Evolutionary conservation across 2,888 invertebrate species (phyloP).

Genomic region (Morpho achilles): DNA sequence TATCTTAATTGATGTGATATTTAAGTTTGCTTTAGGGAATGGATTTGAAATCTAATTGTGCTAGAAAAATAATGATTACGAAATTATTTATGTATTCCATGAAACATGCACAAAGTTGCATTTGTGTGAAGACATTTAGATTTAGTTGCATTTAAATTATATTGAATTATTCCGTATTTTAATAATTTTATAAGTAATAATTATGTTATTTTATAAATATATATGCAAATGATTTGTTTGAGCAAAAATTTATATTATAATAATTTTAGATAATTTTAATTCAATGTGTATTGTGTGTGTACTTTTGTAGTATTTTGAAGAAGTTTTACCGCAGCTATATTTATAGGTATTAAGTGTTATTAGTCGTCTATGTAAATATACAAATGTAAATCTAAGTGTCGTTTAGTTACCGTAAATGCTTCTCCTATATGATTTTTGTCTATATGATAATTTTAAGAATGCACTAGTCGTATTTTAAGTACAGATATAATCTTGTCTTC

Average conservation of each 20-base stretch:
- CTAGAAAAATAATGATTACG: conserved; percentile 6
- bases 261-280: conserved; percentile 1
- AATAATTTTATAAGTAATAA: too few relatives aligned
- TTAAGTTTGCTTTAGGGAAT: conserved; percentile 16
- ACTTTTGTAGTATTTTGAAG: conserved; percentile 5
- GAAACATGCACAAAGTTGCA: conserved; percentile 25
- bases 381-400: too few relatives aligned
- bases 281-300: too few relatives aligned
- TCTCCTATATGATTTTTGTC: too few relatives aligned
- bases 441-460: conserved; percentile 10
- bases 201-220: too few relatives aligned
- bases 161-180: conserved; percentile 4
- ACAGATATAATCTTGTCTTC: conserved; percentile 30
- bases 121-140: conserved; percentile 10
- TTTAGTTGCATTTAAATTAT: conserved; percentile 26
- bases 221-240: not conserved
- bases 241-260: too few relatives aligned
- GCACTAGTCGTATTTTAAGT: conserved; percentile 49
- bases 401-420: too few relatives aligned
- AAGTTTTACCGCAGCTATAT: conserved; percentile 19
- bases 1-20: conserved; percentile 22
- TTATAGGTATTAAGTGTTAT: conserved; percentile 3
- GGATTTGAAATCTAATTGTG: conserved; percentile 13
- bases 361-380: not conserved
- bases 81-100: conserved; percentile 1